A percentile compares a stretch with the other conserved stretches of the same genome.
Conservation (phyloP, 2,797 vertebrate genomes). For the Bovichtus diacanthus region DNA sequence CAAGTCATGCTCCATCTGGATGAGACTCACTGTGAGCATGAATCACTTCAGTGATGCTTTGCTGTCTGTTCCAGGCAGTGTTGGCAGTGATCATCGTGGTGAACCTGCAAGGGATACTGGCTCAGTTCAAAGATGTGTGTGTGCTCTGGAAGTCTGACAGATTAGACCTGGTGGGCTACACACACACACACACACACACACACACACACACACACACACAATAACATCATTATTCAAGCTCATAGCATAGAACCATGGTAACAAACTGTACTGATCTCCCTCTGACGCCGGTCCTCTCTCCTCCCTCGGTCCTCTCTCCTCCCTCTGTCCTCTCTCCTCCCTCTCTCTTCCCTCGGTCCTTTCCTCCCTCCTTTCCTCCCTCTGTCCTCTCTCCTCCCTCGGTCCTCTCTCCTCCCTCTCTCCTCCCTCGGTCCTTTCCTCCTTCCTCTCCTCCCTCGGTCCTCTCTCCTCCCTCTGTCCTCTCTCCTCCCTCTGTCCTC, state of each 20-base stretch:
- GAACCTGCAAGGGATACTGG: slow-evolving; percentile 91
- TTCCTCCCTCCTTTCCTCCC: no score
- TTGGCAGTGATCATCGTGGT: slow-evolving; percentile 91
- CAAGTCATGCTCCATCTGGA: slow-evolving; percentile 32
- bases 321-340: no score
- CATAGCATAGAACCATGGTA: not conserved
- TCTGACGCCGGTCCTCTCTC: slow-evolving; percentile 10
- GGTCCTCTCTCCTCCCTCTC: no score
- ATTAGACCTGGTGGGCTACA: slow-evolving; percentile 86
- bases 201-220: slow-evolving; percentile 8
- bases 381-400: no score
- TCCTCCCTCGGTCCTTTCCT: no score
- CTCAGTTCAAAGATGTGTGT: slow-evolving; percentile 88
- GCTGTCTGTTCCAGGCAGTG: slow-evolving; percentile 84
- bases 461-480: no score
- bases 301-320: no score
- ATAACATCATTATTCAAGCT: not conserved
- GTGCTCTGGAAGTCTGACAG: slow-evolving; percentile 91
- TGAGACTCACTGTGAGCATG: slow-evolving; percentile 25
- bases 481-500: no score
- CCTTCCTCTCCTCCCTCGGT: no score
- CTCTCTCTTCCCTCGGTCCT: no score
- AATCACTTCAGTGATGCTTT: slow-evolving; percentile 22
- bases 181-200: slow-evolving; percentile 11
- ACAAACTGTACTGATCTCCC: not conserved